Evolutionary conservation across 2,113 vertebrate genomes (phyloP).

Genomic region (Riparia riparia): DNA sequence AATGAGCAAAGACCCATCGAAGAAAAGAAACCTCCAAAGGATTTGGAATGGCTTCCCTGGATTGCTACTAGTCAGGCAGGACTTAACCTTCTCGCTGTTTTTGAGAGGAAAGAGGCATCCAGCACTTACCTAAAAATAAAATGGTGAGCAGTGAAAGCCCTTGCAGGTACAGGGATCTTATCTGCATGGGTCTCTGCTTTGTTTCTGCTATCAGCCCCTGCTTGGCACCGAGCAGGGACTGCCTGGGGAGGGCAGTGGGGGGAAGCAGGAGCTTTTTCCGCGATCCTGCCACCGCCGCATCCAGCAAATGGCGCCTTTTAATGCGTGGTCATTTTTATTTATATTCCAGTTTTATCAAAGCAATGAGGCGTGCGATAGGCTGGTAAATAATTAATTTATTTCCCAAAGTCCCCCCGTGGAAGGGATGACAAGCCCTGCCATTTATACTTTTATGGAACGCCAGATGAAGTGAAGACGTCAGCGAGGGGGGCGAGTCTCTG

Average conservation of each 20-base stretch:
- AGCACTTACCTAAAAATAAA: slow-evolving; percentile 74
- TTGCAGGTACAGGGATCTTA: slow-evolving; percentile 52
- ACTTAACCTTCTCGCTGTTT: slow-evolving; percentile 55
- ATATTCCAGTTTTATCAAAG: slow-evolving; percentile 61
- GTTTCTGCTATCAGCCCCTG: neutral
- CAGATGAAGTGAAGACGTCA: slow-evolving; percentile 61
- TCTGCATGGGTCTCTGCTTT: slow-evolving; percentile 14
- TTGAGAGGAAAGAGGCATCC: slow-evolving; percentile 57
- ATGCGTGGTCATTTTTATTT: slow-evolving; percentile 42
- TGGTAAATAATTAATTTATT: slow-evolving; percentile 58
- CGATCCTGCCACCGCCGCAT: neutral
- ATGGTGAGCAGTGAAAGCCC: slow-evolving; percentile 38
- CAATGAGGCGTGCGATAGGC: slow-evolving; percentile 34
- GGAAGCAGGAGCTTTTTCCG: neutral
- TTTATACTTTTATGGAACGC: slow-evolving; percentile 42
- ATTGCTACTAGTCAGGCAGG: slow-evolving; percentile 34
- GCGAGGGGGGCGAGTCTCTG: neutral
- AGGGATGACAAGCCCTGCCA: slow-evolving; percentile 31
- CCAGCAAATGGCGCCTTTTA: neutral
- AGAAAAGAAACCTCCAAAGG: neutral
- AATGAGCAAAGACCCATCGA: neutral
- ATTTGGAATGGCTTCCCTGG: slow-evolving; percentile 24
- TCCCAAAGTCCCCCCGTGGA: slow-evolving; percentile 12
- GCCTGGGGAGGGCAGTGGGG: neutral
- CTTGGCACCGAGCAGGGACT: neutral